phyloP scores from a whole-genome alignment of 2,888 invertebrate species.

The Minunthozetes semirufus region DNA sequence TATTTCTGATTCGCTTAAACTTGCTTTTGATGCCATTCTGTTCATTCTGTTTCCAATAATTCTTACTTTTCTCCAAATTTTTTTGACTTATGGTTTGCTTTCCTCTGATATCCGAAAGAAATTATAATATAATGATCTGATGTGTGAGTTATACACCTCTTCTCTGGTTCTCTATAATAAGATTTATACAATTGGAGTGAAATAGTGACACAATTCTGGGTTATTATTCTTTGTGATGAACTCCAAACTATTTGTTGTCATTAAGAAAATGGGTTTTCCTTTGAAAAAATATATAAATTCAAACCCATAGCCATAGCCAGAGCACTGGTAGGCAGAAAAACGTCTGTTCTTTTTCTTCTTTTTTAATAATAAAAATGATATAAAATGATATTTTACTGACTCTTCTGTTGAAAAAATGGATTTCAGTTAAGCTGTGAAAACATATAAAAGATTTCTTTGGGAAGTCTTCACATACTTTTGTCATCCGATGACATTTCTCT shows the following conservation, averaged over 20 bases:
- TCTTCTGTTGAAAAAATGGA: neutral
- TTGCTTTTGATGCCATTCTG: neutral
- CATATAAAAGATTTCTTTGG: too few relatives aligned
- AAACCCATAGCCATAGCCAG: neutral
- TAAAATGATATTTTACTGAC: neutral
- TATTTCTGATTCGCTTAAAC: neutral
- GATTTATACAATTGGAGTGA: neutral
- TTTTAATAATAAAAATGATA: too few relatives aligned
- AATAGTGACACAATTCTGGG: neutral
- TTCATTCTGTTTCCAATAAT: neutral
- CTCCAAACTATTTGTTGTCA: too few relatives aligned
- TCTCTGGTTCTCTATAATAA: neutral
- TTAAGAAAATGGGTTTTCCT: too few relatives aligned
- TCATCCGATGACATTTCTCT: too few relatives aligned
- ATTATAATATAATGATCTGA: too few relatives aligned
- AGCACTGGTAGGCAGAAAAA: neutral
- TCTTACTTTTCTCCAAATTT: neutral
- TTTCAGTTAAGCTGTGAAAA: too few relatives aligned
- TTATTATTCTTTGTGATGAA: too few relatives aligned
- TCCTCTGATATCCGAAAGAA: too few relatives aligned
- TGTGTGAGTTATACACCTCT: neutral
- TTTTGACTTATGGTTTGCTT: neutral
- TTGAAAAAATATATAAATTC: neutral
- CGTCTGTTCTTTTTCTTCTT: neutral
- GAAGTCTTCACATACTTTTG: too few relatives aligned